phyloP scores from a whole-genome alignment of 2,888 invertebrate genomes.

The Drosophila suboccidentalis region DNA sequence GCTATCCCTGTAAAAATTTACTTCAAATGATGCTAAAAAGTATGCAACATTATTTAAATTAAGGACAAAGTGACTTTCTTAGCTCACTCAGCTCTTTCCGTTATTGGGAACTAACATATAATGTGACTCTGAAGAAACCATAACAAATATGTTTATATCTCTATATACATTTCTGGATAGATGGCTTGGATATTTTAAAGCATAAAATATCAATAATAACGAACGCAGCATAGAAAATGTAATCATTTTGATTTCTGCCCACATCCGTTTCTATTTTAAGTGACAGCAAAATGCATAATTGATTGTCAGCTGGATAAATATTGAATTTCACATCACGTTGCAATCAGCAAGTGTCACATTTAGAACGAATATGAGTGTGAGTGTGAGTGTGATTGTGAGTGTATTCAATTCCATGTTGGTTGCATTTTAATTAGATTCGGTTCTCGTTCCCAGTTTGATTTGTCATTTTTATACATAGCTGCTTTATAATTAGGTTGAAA shows the following conservation, averaged over 20 bases:
- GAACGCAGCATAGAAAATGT: not conserved
- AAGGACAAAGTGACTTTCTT: no score
- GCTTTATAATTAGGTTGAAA: constrained; percentile 21
- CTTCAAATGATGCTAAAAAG: not conserved
- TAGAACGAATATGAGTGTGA: not conserved
- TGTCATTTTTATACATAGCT: constrained; percentile 2
- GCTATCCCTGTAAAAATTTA: no score
- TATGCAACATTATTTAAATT: not conserved
- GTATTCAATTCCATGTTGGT: not conserved
- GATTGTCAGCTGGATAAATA: constrained; percentile 19
- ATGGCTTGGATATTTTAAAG: not conserved
- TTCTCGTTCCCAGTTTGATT: constrained; percentile 2
- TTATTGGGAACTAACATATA: no score
- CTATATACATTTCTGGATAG: not conserved
- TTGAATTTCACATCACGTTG: constrained; percentile 10
- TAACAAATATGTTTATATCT: no score
- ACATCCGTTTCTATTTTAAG: not conserved
- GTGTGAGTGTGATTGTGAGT: not conserved
- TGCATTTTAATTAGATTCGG: constrained; percentile 16
- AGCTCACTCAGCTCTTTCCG: no score
- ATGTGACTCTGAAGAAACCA: no score
- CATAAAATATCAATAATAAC: not conserved
- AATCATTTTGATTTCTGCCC: not conserved
- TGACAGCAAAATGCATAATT: constrained; percentile 2
- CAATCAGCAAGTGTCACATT: not conserved